phyloP scores from a whole-genome alignment of 2,797 vertebrate species.

The Phylloscopus collybita region DNA sequence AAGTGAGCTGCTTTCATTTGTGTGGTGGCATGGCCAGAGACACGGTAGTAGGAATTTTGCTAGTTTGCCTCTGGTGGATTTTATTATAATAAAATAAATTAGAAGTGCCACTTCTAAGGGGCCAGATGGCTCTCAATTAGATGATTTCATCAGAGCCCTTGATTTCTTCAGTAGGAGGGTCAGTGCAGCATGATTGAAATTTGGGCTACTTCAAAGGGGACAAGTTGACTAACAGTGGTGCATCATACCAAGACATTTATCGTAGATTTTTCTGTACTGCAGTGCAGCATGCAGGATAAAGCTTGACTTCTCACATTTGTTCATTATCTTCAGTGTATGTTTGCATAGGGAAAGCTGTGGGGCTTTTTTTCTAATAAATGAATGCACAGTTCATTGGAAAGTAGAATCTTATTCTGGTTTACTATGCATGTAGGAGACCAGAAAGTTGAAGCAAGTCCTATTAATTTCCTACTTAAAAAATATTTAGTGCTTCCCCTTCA shows the following conservation, averaged over 20 bases:
- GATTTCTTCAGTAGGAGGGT: neutral
- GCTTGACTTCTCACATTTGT: neutral
- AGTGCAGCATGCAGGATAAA: neutral
- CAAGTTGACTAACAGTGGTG: neutral
- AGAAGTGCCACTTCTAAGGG: conserved; percentile 5
- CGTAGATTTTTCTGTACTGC: neutral
- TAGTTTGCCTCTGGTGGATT: neutral
- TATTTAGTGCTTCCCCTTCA: neutral
- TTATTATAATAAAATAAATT: conserved; percentile 30
- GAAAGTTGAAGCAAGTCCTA: neutral
- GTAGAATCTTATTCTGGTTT: neutral
- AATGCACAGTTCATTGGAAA: neutral
- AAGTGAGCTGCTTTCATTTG: neutral
- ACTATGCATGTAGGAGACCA: neutral
- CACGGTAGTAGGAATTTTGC: neutral
- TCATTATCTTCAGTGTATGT: neutral
- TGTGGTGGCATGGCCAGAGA: neutral
- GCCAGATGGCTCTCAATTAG: conserved; percentile 25
- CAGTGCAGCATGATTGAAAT: neutral
- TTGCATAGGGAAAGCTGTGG: neutral
- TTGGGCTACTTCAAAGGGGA: neutral
- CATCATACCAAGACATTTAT: neutral
- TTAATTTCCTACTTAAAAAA: neutral
- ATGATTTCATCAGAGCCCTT: neutral
- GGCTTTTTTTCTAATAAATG: neutral